Conservation (phyloP, 2,888 invertebrate species). For the Crepidodera aurea region DNA sequence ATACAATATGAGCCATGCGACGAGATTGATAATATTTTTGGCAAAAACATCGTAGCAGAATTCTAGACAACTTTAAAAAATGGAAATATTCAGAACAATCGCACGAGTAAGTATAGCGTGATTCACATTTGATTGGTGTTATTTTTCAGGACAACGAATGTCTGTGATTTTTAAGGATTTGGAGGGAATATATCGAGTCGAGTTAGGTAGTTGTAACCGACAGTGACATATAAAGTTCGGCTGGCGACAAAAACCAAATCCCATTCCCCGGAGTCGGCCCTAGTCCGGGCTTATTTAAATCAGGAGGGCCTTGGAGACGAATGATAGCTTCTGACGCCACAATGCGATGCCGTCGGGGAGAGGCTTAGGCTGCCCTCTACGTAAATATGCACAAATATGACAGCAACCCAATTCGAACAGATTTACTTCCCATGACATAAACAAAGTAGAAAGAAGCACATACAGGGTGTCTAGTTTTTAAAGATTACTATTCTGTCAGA, state of each 20-base stretch:
- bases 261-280: conserved; percentile 57
- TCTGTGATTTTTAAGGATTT: conserved; percentile 51
- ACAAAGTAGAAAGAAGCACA: conserved; percentile 23
- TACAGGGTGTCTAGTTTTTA: neutral
- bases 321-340: conserved; percentile 62
- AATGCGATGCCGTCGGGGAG: conserved; percentile 51
- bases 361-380: conserved; percentile 51
- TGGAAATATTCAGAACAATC: conserved; percentile 33
- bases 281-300: conserved; percentile 62
- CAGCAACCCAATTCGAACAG: conserved; percentile 39
- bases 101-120: conserved; percentile 32
- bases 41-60: neutral
- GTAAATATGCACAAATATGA: conserved; percentile 56
- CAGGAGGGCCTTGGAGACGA: conserved; percentile 60
- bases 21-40: too few species aligned
- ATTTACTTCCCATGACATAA: conserved; percentile 39
- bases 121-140: conserved; percentile 49
- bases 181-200: conserved; percentile 55
- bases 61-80: conserved; percentile 16
- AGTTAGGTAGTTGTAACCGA: conserved; percentile 58
- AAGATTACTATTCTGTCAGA: too few species aligned
- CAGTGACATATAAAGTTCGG: conserved; percentile 60
- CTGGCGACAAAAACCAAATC: conserved; percentile 62
- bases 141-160: conserved; percentile 49
- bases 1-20: too few species aligned